Conservation (phyloP, 2,797 vertebrate species). For the Eptatretus atami region DNA sequence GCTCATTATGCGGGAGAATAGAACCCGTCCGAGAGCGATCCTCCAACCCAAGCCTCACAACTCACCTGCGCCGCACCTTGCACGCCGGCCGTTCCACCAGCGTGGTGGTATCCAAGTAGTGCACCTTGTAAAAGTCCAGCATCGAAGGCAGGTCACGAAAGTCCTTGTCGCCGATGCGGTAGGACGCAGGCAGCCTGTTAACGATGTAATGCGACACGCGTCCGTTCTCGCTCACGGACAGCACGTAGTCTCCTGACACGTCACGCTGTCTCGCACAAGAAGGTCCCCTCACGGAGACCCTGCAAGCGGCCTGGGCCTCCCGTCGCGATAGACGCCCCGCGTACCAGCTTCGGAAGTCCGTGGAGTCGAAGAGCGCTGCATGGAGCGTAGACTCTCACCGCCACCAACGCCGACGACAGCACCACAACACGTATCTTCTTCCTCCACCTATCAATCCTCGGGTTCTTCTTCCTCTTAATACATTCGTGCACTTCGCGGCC, state of each 20-base stretch:
- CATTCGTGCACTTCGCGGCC: too few relatives aligned
- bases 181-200: constrained; percentile 37
- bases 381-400: background rate
- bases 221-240: constrained; percentile 35
- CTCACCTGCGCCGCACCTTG: too few relatives aligned
- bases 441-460: too few relatives aligned
- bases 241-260: constrained; percentile 4
- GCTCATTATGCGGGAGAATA: too few relatives aligned
- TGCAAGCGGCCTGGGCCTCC: constrained; percentile 4
- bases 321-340: constrained; percentile 1
- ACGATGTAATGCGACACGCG: constrained; percentile 97
- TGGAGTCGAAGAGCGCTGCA: constrained; percentile 3
- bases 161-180: constrained; percentile 89
- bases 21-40: too few relatives aligned
- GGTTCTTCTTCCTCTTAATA: too few relatives aligned
- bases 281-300: constrained; percentile 3
- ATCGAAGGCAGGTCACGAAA: constrained; percentile 72
- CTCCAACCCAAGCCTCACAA: too few relatives aligned
- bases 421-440: too few relatives aligned
- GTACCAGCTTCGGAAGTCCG: constrained; percentile 1
- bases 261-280: constrained; percentile 5
- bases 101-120: constrained; percentile 97
- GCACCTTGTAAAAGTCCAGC: constrained; percentile 97
- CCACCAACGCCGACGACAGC: too few relatives aligned
- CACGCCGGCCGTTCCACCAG: constrained; percentile 44